Percentiles rank a stretch among this genome's conserved stretches.
These are phyloP conservation scores for Leptogaster cylindrica DNA, from an alignment of 2,888 invertebrate genomes.

Conservation along the genomic window DNA sequence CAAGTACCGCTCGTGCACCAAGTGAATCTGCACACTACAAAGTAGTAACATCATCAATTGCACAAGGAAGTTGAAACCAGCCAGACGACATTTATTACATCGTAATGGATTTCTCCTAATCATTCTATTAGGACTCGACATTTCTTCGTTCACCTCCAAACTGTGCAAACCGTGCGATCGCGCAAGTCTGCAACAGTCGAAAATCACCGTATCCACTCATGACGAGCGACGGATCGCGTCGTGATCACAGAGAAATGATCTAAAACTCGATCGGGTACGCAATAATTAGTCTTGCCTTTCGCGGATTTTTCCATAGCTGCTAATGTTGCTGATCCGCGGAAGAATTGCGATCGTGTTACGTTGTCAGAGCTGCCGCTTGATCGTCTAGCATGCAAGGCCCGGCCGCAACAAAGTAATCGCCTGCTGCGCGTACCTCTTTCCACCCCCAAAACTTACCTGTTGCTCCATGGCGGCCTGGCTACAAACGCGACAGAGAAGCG, in stretches of 20 bases:
- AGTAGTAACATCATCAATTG: conserved; percentile 8
- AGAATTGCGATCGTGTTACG: not conserved
- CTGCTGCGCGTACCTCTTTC: conserved; percentile 15
- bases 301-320: conserved; percentile 15
- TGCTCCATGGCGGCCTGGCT: conserved; percentile 4
- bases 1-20: not conserved
- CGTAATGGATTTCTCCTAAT: conserved; percentile 37
- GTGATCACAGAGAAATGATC: conserved; percentile 19
- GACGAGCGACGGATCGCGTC: not conserved
- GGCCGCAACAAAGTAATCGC: conserved; percentile 6
- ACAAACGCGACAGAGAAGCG: conserved; percentile 15
- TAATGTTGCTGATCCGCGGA: not conserved
- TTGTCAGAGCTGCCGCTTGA: not conserved
- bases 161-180: not conserved
- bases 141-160: not conserved
- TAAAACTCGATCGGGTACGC: conserved; percentile 25
- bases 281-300: conserved; percentile 11
- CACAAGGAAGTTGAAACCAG: conserved; percentile 12
- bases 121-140: not conserved
- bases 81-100: conserved; percentile 34
- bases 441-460: not conserved
- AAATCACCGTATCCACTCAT: not conserved
- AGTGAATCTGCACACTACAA: conserved; percentile 6
- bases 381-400: not conserved
- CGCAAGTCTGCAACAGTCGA: not conserved